Percentiles rank a stretch among this genome's conserved stretches.
These are phyloP conservation scores for Megalurothrips usitatus DNA, from an alignment of 2,888 invertebrate species.

Conservation along the genomic window DNA sequence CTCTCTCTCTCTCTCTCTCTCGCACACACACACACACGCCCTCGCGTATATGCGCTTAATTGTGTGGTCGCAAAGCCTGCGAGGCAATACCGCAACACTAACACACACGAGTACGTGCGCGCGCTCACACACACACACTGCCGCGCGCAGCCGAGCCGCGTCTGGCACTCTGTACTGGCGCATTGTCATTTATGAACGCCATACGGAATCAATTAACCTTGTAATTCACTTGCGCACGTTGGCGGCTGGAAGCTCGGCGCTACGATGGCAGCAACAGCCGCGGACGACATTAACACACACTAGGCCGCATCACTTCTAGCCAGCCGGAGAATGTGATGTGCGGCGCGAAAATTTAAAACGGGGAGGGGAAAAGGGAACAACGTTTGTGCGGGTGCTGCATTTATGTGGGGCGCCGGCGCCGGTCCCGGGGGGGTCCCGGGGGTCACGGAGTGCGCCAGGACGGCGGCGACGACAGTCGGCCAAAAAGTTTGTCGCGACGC, in stretches of 20 bases:
- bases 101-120: neutral
- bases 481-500: too few species aligned
- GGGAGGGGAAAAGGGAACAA: too few species aligned
- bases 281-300: neutral
- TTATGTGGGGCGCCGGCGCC: too few species aligned
- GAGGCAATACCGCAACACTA: neutral
- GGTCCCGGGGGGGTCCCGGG: too few species aligned
- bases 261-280: neutral
- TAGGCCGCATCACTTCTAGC: too few species aligned
- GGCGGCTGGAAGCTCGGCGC: neutral
- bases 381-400: too few species aligned
- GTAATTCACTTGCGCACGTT: neutral
- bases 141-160: neutral
- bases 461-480: too few species aligned
- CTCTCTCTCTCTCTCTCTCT: neutral
- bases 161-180: neutral
- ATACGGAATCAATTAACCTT: constrained; percentile 25
- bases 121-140: neutral
- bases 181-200: constrained; percentile 23
- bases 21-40: neutral
- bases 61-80: neutral
- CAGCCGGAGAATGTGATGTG: too few species aligned
- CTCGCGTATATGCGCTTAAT: neutral
- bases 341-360: too few species aligned
- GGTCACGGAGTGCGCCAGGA: too few species aligned